A percentile compares a stretch with the other conserved stretches of the same genome.
Evolutionary conservation across 2,113 vertebrate genomes (phyloP).

Genomic region (Neotoma lepida): DNA sequence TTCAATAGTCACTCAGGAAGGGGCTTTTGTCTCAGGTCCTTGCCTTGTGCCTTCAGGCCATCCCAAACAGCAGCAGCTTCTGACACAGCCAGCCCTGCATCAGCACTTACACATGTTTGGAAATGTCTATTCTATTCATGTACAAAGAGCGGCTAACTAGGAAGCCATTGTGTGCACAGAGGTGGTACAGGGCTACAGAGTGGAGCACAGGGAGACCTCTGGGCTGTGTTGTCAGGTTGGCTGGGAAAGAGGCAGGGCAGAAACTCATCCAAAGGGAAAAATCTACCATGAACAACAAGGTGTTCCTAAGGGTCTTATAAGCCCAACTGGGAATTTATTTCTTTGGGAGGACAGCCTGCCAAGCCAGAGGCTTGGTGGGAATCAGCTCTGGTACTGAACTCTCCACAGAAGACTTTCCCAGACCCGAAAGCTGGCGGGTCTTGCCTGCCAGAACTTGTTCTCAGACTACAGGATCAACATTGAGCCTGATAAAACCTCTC

Average conservation of each 20-base stretch:
- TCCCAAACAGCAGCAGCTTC: not conserved
- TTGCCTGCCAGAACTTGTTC: slow-evolving; percentile 65
- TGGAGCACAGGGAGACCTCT: not conserved
- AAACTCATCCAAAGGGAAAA: not conserved
- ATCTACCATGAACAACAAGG: not conserved
- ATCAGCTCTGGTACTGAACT: not conserved
- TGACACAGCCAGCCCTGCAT: not conserved
- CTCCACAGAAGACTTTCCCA: slow-evolving; percentile 52
- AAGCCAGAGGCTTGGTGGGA: not conserved
- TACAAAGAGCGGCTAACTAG: not conserved
- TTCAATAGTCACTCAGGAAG: fast-evolving
- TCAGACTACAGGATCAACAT: slow-evolving; percentile 21
- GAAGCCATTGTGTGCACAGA: fast-evolving
- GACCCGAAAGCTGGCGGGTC: not conserved
- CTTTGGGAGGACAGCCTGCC: not conserved
- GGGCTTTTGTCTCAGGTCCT: not conserved
- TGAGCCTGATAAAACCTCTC: not conserved
- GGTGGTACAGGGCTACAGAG: not conserved
- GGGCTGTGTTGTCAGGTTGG: not conserved
- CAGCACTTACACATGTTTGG: fast-evolving
- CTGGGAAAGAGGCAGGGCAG: not conserved
- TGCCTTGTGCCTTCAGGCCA: fast-evolving
- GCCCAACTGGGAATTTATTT: not conserved
- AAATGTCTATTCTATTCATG: not conserved
- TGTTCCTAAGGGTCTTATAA: not conserved